Conservation (phyloP, 1,140 invertebrate species). For the Odontomachus brunneus region DNA sequence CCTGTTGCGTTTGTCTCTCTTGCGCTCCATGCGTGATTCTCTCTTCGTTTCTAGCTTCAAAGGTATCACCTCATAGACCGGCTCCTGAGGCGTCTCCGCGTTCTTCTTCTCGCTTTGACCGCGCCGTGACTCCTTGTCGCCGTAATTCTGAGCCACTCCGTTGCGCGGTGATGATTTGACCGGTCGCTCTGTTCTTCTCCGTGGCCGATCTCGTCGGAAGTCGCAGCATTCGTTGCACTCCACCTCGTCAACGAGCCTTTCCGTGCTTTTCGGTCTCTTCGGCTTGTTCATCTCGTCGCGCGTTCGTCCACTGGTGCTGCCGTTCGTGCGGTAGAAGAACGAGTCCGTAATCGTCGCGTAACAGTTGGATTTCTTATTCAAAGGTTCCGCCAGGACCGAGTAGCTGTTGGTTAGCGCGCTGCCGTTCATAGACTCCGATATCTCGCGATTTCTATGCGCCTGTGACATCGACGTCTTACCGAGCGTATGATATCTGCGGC, state of each 20-base stretch:
- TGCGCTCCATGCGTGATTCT: constrained; percentile 70
- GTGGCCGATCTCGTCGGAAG: constrained; percentile 57
- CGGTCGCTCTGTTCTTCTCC: constrained; percentile 51
- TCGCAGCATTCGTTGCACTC: constrained; percentile 76
- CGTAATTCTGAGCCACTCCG: constrained; percentile 24
- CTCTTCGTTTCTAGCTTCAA: constrained; percentile 76
- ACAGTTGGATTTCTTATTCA: constrained; percentile 73
- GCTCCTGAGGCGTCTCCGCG: constrained; percentile 70
- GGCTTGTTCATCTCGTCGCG: constrained; percentile 69
- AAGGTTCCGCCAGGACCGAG: constrained; percentile 72
- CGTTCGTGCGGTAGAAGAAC: constrained; percentile 78
- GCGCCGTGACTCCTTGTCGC: constrained; percentile 58
- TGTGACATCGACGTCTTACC: constrained; percentile 68
- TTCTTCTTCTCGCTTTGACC: constrained; percentile 58
- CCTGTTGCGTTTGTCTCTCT: constrained; percentile 73
- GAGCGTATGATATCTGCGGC: constrained; percentile 73
- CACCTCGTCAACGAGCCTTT: constrained; percentile 77
- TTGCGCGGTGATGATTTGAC: constrained; percentile 66
- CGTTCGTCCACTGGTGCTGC: constrained; percentile 69
- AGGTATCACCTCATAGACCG: constrained; percentile 81
- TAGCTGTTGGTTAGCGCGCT: constrained; percentile 64
- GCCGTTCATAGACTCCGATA: constrained; percentile 66
- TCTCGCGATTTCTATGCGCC: constrained; percentile 55
- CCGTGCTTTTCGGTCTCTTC: constrained; percentile 80
- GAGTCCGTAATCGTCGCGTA: constrained; percentile 67